These are phyloP conservation scores for Linepithema humile DNA, from an alignment of 1,140 invertebrate species.

Conservation along the genomic window DNA sequence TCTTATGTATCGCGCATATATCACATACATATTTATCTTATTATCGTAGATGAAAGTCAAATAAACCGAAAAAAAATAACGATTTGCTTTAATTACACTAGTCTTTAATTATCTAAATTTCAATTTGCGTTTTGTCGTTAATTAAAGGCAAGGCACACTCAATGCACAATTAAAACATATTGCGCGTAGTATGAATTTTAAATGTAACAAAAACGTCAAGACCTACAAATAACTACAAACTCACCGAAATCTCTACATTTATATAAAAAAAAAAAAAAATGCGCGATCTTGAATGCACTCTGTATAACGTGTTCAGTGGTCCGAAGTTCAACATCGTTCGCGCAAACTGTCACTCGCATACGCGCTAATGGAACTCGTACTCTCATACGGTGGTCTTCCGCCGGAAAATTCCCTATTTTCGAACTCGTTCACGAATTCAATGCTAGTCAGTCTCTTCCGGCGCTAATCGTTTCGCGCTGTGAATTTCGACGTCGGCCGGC, in stretches of 20 bases:
- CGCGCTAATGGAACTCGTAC: neutral
- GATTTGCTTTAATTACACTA: no score
- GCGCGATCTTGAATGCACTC: neutral
- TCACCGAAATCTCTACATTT: neutral
- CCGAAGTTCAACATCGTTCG: neutral
- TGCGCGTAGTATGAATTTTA: neutral
- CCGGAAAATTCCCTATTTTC: neutral
- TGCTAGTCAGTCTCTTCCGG: neutral
- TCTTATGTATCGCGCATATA: neutral
- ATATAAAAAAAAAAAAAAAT: no score
- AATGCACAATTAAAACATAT: no score
- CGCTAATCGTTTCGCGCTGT: conserved; percentile 14
- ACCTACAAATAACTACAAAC: neutral
- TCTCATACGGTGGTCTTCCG: neutral
- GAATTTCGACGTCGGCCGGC: neutral
- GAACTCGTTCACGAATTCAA: neutral
- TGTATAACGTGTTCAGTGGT: neutral
- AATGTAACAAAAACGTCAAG: neutral
- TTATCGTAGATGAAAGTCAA: neutral
- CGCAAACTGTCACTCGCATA: neutral
- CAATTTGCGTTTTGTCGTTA: no score
- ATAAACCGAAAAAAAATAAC: neutral
- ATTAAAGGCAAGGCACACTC: no score
- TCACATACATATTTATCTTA: neutral
- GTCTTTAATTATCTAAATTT: no score